Percentiles rank a stretch among this genome's conserved stretches.
Conservation (phyloP, 2,888 invertebrate species). For the Gymnosoma rotundatum region DNA sequence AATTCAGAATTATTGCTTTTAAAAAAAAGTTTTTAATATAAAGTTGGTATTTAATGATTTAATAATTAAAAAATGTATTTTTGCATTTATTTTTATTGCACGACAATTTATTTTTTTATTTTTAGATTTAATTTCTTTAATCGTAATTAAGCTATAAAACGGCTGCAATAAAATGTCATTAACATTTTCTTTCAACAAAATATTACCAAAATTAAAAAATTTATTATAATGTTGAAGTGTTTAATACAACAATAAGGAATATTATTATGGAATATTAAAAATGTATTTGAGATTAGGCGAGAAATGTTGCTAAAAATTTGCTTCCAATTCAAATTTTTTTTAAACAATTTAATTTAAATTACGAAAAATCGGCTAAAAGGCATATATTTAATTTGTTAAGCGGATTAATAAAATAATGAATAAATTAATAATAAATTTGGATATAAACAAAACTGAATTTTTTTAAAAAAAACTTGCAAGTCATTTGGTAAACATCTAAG, state of each 20-base stretch:
- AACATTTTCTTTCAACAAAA: background rate
- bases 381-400: no score
- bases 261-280: conserved; percentile 30
- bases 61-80: background rate
- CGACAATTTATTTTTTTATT: conserved; percentile 9
- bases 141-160: conserved; percentile 15
- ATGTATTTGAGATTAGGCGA: conserved; percentile 1
- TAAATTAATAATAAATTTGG: no score
- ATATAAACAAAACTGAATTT: no score
- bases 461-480: no score
- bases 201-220: conserved; percentile 24
- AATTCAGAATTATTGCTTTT: no score
- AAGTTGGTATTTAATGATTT: no score
- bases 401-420: no score
- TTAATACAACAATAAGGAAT: background rate
- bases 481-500: no score
- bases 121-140: conserved; percentile 2
- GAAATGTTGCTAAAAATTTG: background rate
- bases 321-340: no score
- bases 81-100: conserved; percentile 36
- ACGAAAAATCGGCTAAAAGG: no score
- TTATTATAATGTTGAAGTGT: conserved; percentile 34
- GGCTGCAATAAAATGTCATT: conserved; percentile 40
- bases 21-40: no score
- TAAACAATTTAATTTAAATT: no score